phyloP scores from a whole-genome alignment of 2,797 vertebrate species.

The Nasua narica region DNA sequence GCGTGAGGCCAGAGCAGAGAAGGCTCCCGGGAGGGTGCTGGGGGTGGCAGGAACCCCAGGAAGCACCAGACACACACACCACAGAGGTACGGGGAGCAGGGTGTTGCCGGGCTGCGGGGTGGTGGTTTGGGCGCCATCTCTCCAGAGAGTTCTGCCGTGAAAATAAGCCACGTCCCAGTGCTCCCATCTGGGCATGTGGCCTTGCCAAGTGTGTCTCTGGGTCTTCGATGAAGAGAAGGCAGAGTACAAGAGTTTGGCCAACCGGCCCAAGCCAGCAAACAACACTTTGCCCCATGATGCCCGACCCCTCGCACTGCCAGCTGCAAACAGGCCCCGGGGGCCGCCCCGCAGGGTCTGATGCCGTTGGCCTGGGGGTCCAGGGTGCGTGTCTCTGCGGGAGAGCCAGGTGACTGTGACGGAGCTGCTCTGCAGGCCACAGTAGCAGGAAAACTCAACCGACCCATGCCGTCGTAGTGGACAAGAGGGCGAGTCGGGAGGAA shows the following conservation, averaged over 20 bases:
- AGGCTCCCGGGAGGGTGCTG: background rate
- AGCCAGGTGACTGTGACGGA: rapidly evolving
- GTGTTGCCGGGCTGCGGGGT: background rate
- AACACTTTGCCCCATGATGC: background rate
- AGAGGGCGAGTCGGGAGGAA: rapidly evolving
- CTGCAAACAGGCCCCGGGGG: background rate
- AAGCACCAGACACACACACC: rapidly evolving
- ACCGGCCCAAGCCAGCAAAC: no score
- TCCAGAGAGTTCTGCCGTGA: no score
- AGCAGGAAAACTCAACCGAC: rapidly evolving
- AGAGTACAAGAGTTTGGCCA: background rate
- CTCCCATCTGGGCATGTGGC: background rate
- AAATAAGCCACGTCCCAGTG: background rate
- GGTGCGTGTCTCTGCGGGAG: background rate
- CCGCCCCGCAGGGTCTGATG: rapidly evolving
- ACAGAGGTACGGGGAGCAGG: background rate
- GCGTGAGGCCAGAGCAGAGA: background rate
- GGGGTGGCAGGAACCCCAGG: rapidly evolving
- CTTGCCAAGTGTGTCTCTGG: background rate
- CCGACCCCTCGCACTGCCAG: background rate
- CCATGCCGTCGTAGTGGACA: rapidly evolving
- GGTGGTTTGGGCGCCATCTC: background rate
- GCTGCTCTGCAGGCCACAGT: background rate
- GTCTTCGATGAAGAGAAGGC: background rate
- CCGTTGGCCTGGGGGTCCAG: rapidly evolving